Evolutionary conservation across 2,113 vertebrate genomes (phyloP).

Genomic region (Hippolais icterina): DNA sequence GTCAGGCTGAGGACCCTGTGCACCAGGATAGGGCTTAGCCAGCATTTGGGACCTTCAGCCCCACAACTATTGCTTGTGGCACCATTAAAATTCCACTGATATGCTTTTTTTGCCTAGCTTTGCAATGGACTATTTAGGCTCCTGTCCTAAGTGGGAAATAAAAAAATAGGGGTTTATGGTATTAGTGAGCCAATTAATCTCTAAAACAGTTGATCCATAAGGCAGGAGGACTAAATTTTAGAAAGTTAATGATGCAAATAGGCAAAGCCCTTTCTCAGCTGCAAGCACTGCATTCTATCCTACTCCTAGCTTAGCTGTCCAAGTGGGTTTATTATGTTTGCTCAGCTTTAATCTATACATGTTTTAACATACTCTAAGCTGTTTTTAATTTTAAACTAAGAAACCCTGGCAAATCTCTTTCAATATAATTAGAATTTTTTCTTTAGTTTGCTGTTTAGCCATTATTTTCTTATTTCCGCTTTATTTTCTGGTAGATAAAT

Average conservation of each 20-base stretch:
- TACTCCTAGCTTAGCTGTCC: background rate
- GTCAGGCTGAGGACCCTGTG: background rate
- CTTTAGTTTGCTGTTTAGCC: slow-evolving; percentile 56
- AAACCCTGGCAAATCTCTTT: slow-evolving; percentile 30
- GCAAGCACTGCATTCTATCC: background rate
- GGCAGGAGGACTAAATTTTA: slow-evolving; percentile 20
- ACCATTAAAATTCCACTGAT: background rate
- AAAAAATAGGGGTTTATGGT: background rate
- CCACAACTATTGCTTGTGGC: background rate
- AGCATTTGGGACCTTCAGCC: background rate
- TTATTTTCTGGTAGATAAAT: slow-evolving; percentile 67
- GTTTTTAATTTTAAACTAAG: slow-evolving; percentile 55
- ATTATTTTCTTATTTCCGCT: slow-evolving; percentile 53
- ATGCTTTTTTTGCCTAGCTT: background rate
- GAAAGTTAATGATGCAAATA: slow-evolving; percentile 41
- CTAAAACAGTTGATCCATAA: slow-evolving; percentile 19
- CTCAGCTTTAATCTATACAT: slow-evolving; percentile 44
- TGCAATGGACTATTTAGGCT: background rate
- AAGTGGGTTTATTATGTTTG: slow-evolving; percentile 39
- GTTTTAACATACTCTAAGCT: slow-evolving; percentile 20
- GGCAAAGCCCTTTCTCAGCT: slow-evolving; percentile 30
- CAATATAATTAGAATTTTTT: slow-evolving; percentile 42
- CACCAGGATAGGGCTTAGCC: accelerated
- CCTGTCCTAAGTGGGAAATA: background rate
- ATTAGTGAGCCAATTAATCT: slow-evolving; percentile 27